phyloP scores from a whole-genome alignment of 2,113 vertebrate species.

The Colaptes auratus region DNA sequence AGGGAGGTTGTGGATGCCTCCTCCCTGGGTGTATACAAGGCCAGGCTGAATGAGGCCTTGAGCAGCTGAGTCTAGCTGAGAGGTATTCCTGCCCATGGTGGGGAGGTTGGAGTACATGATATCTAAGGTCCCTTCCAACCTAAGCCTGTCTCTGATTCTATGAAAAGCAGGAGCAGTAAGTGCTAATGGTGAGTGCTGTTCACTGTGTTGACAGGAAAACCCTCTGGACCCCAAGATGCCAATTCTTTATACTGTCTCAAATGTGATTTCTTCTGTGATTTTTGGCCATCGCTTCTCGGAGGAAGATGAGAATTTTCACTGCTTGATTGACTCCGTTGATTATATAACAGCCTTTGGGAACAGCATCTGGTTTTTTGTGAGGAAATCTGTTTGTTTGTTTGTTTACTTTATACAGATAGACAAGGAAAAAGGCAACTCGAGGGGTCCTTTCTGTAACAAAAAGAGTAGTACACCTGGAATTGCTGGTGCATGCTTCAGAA shows the following conservation, averaged over 20 bases:
- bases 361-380: slow-evolving; percentile 3
- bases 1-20: no score
- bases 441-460: neutral
- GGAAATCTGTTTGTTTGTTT: neutral
- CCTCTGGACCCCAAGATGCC: slow-evolving; percentile 44
- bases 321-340: slow-evolving; percentile 28
- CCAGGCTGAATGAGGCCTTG: no score
- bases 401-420: neutral
- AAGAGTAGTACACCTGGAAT: neutral
- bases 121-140: no score
- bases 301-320: slow-evolving; percentile 52
- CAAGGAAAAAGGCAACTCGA: neutral
- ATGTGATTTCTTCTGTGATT: slow-evolving; percentile 45
- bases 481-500: neutral
- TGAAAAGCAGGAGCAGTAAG: neutral
- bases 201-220: slow-evolving; percentile 43
- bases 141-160: no score
- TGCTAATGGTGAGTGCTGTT: neutral
- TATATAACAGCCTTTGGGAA: neutral
- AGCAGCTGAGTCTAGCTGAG: no score
- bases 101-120: no score
- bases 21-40: no score
- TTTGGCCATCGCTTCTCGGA: slow-evolving; percentile 49
- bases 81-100: no score
- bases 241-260: neutral